Conservation (phyloP, 53 echinoderm and acorn worm species). For the Zoroaster sp. region DNA sequence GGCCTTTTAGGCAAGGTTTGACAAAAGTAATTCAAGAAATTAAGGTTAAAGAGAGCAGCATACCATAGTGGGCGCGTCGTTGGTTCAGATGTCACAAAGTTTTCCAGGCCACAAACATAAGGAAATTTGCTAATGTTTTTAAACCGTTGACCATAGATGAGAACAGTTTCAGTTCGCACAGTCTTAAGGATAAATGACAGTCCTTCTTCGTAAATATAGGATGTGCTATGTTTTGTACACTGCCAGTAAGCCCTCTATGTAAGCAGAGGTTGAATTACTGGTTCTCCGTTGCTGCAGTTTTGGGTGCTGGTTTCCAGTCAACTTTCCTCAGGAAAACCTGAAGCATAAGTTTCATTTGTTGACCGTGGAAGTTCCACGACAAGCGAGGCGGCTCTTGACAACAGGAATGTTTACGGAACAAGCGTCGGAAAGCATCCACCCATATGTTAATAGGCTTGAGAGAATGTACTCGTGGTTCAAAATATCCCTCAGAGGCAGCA, state of each 20-base stretch:
- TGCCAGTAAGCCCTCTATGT: slow-evolving; percentile 13
- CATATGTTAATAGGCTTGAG: no score
- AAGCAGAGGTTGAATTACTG: slow-evolving; percentile 36
- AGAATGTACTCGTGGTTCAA: slow-evolving; percentile 4
- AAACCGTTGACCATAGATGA: neutral
- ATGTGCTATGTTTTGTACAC: slow-evolving; percentile 5
- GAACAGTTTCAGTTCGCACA: neutral
- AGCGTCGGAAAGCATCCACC: no score
- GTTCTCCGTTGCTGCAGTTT: neutral
- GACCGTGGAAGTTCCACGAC: slow-evolving; percentile 13
- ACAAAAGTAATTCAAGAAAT: neutral
- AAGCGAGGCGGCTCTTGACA: neutral
- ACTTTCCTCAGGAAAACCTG: neutral
- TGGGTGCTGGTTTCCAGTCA: slow-evolving; percentile 20
- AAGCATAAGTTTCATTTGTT: slow-evolving; percentile 25
- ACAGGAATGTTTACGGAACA: no score
- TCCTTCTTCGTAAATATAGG: slow-evolving; percentile 17
- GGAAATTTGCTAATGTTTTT: neutral
- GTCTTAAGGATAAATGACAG: neutral
- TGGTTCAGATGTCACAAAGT: slow-evolving; percentile 45
- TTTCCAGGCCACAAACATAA: neutral
- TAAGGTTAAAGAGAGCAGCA: neutral
- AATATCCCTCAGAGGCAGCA: slow-evolving; percentile 3
- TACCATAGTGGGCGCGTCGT: slow-evolving; percentile 39
- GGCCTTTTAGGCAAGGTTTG: slow-evolving; percentile 12